Conservation (phyloP, 1,140 invertebrate species). For the Phortica variegata region DNA sequence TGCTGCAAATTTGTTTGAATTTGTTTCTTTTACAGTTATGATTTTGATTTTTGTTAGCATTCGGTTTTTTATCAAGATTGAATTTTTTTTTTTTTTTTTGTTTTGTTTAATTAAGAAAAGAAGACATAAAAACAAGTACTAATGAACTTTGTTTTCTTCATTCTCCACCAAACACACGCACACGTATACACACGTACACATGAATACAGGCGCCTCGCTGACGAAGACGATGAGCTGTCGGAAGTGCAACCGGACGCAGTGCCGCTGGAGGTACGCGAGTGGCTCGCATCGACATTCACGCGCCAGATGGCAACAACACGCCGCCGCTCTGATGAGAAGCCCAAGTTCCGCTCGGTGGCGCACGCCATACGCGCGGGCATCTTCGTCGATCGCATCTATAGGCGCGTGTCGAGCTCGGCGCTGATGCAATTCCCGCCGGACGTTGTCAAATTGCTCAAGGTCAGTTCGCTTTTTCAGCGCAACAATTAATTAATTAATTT, state of each 20-base stretch:
- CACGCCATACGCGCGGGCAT: slow-evolving; percentile 96
- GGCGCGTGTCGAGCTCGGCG: slow-evolving; percentile 80
- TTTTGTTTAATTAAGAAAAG: slow-evolving; percentile 1
- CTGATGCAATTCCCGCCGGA: slow-evolving; percentile 88
- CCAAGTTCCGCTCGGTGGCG: slow-evolving; percentile 92
- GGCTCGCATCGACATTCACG: slow-evolving; percentile 97
- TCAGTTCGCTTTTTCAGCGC: slow-evolving; percentile 60
- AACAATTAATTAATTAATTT: no score
- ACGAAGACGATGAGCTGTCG: slow-evolving; percentile 91
- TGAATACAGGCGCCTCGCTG: slow-evolving; percentile 67
- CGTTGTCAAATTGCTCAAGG: slow-evolving; percentile 85
- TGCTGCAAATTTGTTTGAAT: no score
- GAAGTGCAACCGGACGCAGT: slow-evolving; percentile 95
- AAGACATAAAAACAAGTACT: not conserved
- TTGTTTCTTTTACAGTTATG: no score
- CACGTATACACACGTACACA: not conserved
- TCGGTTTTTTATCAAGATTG: no score
- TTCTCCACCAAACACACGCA: not conserved
- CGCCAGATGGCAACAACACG: slow-evolving; percentile 77
- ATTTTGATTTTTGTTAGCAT: no score
- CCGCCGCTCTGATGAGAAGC: slow-evolving; percentile 75
- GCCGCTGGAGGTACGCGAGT: slow-evolving; percentile 92
- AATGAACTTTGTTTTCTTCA: slow-evolving; percentile 10
- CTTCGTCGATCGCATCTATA: slow-evolving; percentile 94
- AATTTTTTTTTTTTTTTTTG: slow-evolving; percentile 10